Evolutionary conservation across 2,888 invertebrate species (phyloP), one percentile per base, ranked within the genome.

Genomic region (Megaustenia siamemsis): DNA sequence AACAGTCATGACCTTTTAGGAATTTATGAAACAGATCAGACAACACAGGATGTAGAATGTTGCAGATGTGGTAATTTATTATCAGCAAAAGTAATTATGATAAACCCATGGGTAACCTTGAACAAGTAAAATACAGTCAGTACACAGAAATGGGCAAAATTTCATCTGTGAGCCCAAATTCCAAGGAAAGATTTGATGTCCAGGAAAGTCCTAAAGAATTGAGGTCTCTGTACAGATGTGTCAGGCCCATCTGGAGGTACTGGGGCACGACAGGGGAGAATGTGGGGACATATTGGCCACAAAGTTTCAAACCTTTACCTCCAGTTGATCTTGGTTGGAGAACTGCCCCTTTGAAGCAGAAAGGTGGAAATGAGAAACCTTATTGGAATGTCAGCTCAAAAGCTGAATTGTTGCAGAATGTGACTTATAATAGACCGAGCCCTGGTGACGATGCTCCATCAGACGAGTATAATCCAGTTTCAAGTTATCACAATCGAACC

Each of bases 371-470:
- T 32, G 82, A 90, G 49, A 90, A 87, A 79, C 83, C 93, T 43
- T 89, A 91, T 4, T 94, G 94, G 94, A 96, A 96, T 89, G 97
- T 97, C 0, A 96, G 96, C 82, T 96, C 98, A 6, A 97, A 97
- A 94, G 97, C 98, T 93, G 97, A 90, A 18, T 91, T 91, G 40
- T 81, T 92, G 82, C 90, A 91, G 63, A 91, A 91, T 81, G 76
- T 90, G 4, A 83, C 87, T 79, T 88, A 90, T 75, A 81, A 73
- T 40, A 43, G 71, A 3, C 24, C 71, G 1, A 28, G 35, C 24
- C 38, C 71, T 28, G 75, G 71, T 68, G 73, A 82, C 15, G 86
- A 83, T 63, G 85, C 85, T n/a, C 86, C 86, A 21, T 63, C 45
- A 53, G 3, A 53, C 15, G 40, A 80, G 40, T 76, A 60, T 45